A percentile compares a stretch with the other conserved stretches of the same genome.
Evolutionary conservation across 1,140 invertebrate genomes (phyloP).

Genomic region (Lutraria rhynchaena): DNA sequence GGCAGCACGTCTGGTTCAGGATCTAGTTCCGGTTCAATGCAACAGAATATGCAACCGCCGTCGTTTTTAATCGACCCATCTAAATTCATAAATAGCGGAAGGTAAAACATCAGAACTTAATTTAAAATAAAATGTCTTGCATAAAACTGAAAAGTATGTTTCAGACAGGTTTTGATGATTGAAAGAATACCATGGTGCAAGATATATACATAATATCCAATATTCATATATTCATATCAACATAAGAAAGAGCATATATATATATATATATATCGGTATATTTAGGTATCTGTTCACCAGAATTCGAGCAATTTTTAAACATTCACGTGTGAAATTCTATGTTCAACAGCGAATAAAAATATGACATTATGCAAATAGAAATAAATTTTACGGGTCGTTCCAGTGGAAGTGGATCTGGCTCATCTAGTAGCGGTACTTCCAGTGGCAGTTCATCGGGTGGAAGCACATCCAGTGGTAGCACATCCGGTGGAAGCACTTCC

Average conservation of each 20-base stretch:
- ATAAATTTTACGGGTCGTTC: not conserved
- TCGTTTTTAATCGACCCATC: conserved; percentile 41
- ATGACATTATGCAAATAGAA: not conserved
- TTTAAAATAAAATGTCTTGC: too few species aligned
- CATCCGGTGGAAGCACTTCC: not conserved
- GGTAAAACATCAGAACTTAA: not conserved
- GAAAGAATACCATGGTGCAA: too few species aligned
- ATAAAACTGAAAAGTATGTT: too few species aligned
- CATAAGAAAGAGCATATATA: not conserved
- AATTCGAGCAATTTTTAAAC: not conserved
- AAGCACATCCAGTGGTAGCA: conserved; percentile 5
- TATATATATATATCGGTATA: not conserved
- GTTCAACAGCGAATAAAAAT: not conserved
- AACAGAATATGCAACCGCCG: conserved; percentile 51
- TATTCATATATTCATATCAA: not conserved
- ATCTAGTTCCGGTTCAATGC: conserved; percentile 2
- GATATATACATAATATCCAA: not conserved
- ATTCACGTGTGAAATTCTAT: not conserved
- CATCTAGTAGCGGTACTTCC: not conserved
- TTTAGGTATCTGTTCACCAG: not conserved
- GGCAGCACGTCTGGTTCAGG: conserved; percentile 14
- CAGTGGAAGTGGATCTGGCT: not conserved
- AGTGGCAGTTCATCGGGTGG: conserved; percentile 16
- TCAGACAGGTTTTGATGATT: too few species aligned
- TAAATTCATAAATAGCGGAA: conserved; percentile 21